Evolutionary conservation across 2,888 invertebrate genomes (phyloP), one percentile per base, ranked within the genome.

Genomic region (Ceraclea dissimilis): DNA sequence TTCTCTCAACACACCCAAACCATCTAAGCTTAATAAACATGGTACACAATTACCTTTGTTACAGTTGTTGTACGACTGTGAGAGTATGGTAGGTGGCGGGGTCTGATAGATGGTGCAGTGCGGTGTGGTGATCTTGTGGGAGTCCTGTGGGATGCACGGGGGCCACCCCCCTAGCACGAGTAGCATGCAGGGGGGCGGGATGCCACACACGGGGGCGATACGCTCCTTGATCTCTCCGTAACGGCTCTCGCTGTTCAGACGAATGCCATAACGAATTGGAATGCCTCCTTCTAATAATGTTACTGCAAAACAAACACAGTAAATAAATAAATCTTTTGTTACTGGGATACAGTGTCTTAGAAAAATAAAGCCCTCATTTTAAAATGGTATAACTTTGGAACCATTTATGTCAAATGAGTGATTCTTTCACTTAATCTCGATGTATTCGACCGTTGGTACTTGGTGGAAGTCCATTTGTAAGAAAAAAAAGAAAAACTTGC

Each of bases 241-340:
- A 49, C 86, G 87, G 59, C 88, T 89, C 64, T 93, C 93, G 6
- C 90, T 86, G 70, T 87, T 88, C 20, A 93, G 78, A 1, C 91
- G 79, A 59, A 93, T 76, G 1, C 93, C 93, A 70, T 93, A 94
- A 68, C 90, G 88, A 1, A 86, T 78, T 0, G 94, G 94, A 51
- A 87, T 83, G 17, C 87, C 84, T 0, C 93, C 93, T 70, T 92
- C 89, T 62, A 88, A 72, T n/a, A 83, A 73, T 56, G 90, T 82
- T 16, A 90, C 89, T 88, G 68, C 6, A 46, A 39, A 8, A 6
- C 5, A 6, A 26, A 26, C 26, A 26, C n/a, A n/a, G n/a, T n/a
- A n/a, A n/a, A n/a, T n/a, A n/a, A n/a, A n/a, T n/a, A n/a, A n/a
- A n/a, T n/a, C n/a, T n/a, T n/a, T n/a, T n/a, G n/a, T n/a, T n/a